Evolutionary conservation across 2,888 invertebrate genomes (phyloP).

Genomic region (Sphinx pinastri): DNA sequence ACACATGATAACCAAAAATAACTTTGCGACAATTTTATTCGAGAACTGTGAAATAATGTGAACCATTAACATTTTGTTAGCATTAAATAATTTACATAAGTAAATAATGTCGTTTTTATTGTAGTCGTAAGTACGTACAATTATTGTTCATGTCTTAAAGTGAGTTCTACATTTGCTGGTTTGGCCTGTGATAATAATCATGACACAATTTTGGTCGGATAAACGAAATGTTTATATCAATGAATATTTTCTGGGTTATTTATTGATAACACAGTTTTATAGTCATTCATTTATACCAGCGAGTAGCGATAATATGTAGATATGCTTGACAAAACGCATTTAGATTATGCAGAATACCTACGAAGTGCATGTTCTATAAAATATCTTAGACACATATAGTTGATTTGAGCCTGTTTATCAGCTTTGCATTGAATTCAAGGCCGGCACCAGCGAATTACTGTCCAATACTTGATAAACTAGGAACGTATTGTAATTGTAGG

Average conservation of each 20-base stretch:
- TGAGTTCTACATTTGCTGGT: too few species aligned
- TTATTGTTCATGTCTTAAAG: too few species aligned
- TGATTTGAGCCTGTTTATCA: constrained; percentile 49
- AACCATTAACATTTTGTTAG: not conserved
- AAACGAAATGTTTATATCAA: not conserved
- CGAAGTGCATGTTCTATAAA: too few species aligned
- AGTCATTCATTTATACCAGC: not conserved
- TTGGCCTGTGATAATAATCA: not conserved
- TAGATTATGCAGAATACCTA: not conserved
- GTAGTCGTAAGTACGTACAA: not conserved
- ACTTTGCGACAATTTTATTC: not conserved
- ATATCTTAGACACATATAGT: not conserved
- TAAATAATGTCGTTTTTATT: not conserved
- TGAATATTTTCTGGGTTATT: not conserved
- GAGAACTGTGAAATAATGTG: not conserved
- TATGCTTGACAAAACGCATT: not conserved
- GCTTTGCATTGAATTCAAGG: constrained; percentile 63
- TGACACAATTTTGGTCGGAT: not conserved
- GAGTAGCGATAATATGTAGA: not conserved
- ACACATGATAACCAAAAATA: not conserved
- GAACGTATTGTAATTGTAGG: constrained; percentile 37
- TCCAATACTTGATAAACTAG: constrained; percentile 54
- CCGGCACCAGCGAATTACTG: constrained; percentile 56
- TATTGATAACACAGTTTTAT: not conserved
- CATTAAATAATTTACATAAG: not conserved